phyloP scores from a whole-genome alignment of 2,888 invertebrate species.

The Drosophila parthenogenetica region DNA sequence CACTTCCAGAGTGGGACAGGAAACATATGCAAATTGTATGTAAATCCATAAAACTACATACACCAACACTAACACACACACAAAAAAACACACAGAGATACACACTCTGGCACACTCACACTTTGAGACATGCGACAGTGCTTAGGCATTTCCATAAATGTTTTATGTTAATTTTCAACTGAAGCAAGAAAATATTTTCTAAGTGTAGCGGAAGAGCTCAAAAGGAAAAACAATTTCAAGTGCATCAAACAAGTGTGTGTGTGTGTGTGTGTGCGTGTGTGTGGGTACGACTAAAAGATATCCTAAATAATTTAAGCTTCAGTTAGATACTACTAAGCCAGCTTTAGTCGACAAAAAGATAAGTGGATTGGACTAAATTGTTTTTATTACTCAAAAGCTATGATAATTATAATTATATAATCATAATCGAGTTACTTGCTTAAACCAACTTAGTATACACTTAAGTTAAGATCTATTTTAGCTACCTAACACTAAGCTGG shows the following conservation, averaged over 20 bases:
- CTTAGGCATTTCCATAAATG: constrained; percentile 60
- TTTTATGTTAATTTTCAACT: constrained; percentile 67
- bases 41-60: constrained; percentile 45
- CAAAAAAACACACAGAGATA: no score
- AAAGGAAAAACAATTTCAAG: constrained; percentile 12
- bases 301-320: no score
- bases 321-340: no score
- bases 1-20: not conserved
- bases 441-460: no score
- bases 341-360: no score
- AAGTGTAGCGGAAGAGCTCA: constrained; percentile 31
- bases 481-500: no score
- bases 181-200: constrained; percentile 27
- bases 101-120: constrained; percentile 6
- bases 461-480: no score
- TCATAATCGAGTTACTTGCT: no score
- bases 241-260: not conserved
- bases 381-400: no score
- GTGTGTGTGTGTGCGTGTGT: no score
- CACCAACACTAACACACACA: constrained; percentile 9
- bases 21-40: constrained; percentile 49
- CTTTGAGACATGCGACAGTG: constrained; percentile 50
- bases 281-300: not conserved
- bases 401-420: no score
- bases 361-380: no score